Percentiles rank a stretch among this genome's conserved stretches.
These are phyloP conservation scores for Zelleria hepariella DNA, from an alignment of 2,888 invertebrate genomes.

Conservation along the genomic window DNA sequence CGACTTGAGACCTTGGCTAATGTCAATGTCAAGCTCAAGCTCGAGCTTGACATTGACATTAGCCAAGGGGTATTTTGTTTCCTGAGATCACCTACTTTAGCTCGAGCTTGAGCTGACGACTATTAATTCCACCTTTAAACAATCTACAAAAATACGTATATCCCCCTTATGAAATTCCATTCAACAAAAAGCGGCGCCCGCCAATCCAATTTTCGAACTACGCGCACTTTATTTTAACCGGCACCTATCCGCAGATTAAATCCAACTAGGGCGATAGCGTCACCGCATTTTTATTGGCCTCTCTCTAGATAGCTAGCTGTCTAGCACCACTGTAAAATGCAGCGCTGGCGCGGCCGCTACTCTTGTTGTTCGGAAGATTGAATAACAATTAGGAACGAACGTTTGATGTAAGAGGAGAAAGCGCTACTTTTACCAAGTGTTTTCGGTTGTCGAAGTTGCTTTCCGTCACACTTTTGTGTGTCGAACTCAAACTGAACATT, in stretches of 20 bases:
- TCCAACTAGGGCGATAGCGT: not conserved
- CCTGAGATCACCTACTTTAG: too few species aligned
- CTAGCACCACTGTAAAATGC: not conserved
- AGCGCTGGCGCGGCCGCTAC: not conserved
- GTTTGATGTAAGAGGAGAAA: too few species aligned
- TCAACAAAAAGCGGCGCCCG: not conserved
- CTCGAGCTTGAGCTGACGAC: too few species aligned
- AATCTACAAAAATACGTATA: not conserved
- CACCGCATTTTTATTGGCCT: conserved; percentile 1
- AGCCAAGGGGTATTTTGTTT: too few species aligned
- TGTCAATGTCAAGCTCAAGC: too few species aligned
- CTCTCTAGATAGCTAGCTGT: not conserved
- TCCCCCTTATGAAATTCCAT: not conserved
- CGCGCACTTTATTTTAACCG: not conserved
- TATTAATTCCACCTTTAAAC: too few species aligned
- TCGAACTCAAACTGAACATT: too few species aligned
- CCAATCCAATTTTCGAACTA: not conserved
- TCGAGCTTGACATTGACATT: too few species aligned
- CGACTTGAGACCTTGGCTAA: too few species aligned
- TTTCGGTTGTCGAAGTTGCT: too few species aligned
- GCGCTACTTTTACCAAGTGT: too few species aligned
- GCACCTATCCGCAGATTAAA: conserved; percentile 1
- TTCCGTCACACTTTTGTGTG: too few species aligned
- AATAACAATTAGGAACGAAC: not conserved
- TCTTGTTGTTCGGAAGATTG: not conserved